Evolutionary conservation across 2,888 invertebrate species (phyloP), one percentile per base, ranked within the genome.

Genomic region (Cephus pulcher): DNA sequence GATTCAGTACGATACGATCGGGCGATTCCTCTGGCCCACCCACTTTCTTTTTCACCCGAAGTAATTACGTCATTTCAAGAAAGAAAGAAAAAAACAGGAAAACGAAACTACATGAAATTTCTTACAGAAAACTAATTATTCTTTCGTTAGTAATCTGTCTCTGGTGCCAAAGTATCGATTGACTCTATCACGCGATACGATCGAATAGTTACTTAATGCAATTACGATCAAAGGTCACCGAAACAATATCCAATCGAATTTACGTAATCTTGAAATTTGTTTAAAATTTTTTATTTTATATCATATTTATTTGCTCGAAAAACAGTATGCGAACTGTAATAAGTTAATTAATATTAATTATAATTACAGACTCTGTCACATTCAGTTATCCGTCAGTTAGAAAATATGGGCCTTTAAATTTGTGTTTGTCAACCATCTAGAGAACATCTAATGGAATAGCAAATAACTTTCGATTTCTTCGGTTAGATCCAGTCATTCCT

Each of bases 391-490:
- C 23, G 1, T 9, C 56, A 9, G 1, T 23, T 23, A 56, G 23
- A 23, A 56, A 56, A 56, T 9, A 6, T 56, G 23, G 56, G 9
- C 9, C 2, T 56, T 23, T 9, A 56, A 56, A 56, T 56, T 56
- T 56, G 23, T 56, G 74, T 78, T 82, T 75, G 75, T 77, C 79
- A 35, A 34, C 70, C 33, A 74, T 56, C 70, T 23, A 80, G 68
- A 80, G 78, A 69, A 74, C 76, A 79, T 78, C 77, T 82, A 80
- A 82, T 75, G 82, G 77, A 77, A 68, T 76, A 80, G 81, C 79
- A 84, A 85, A 83, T 82, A 85, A 86, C 84, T 88, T 86, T 88
- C 85, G 81, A 83, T 84, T 86, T 86, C 84, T 80, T 74, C 75
- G 71, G 71, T 76, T 73, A 37, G 76, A 56, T 9, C 12, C 76